Base-by-base conservation (phyloP, 2,888 invertebrate species). In the Oscheius sp. region DNA sequence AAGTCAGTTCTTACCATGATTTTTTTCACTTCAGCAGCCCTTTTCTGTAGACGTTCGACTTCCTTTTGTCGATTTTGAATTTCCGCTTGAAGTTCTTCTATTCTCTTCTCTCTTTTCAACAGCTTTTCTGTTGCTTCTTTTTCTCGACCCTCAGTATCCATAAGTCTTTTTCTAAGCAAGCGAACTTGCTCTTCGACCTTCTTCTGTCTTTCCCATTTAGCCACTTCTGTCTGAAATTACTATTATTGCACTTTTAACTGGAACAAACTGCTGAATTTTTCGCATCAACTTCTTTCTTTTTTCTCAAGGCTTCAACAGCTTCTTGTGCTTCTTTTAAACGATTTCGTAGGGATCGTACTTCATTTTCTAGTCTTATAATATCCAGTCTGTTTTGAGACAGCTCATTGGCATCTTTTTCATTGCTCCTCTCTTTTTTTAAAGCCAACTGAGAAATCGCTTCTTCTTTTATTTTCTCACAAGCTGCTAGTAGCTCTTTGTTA, bases 381-480 rank as follows among this genome's bases (percentile, higher is more conserved):
- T 46, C 72, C 37, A 20, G 12, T 50, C 46, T 68, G 53, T 31
- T 25, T 42, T 70, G 70, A 10, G 71, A 17, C 45, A 57, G 63
- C 6, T 75, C 75, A 3, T 69, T 50, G 33, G 69, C 75, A 2
- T 71, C 53, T 50, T 71, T 71, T 46, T 61, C 45, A n/a, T 8
- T 42, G 12, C 31, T 20, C 20, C 61, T 42, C 45, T 61, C 15
- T 23, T 65, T 10, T 46, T 73, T 73, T 1, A 71, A 58, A 3
- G 70, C 67, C 33, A 78, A 66, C 45, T 78, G 73, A 23, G 53
- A 46, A 10, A 78, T 37, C 3, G 79, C 76, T 37, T 79, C 79
- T 25, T 72, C 72, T 55, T 73, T 76, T 25, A 79, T 79, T 29
- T 72, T 64, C 63, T 79, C 76, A 65, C 79, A 79, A 34, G 79